Evolutionary conservation across 2,888 invertebrate species (phyloP).

Genomic region (Ariolimax columbianus): DNA sequence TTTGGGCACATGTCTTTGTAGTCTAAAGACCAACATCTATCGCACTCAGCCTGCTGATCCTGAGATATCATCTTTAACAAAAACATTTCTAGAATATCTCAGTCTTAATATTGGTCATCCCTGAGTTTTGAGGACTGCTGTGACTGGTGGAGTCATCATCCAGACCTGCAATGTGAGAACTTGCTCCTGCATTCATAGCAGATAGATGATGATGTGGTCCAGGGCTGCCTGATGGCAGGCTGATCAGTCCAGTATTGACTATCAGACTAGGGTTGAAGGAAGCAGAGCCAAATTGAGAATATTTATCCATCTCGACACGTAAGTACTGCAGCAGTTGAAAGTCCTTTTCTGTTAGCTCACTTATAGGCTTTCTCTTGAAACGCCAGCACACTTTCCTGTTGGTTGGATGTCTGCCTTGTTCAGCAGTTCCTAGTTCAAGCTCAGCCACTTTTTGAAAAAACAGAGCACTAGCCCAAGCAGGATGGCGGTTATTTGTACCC

Average conservation of each 20-base stretch:
- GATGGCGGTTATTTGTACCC: conserved; percentile 60
- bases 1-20: too few relatives aligned
- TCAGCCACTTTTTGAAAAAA: conserved; percentile 63
- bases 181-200: conserved; percentile 10
- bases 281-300: conserved; percentile 50
- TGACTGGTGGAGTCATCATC: conserved; percentile 50
- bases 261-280: conserved; percentile 47
- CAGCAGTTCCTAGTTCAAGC: conserved; percentile 57
- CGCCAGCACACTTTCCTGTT: conserved; percentile 61
- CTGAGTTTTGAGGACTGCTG: conserved; percentile 30
- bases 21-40: too few relatives aligned
- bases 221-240: conserved; percentile 19
- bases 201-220: conserved; percentile 15
- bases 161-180: conserved; percentile 8
- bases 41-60: neutral
- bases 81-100: too few relatives aligned
- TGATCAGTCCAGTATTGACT: conserved; percentile 46
- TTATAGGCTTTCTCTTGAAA: conserved; percentile 57
- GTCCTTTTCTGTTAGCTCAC: conserved; percentile 54
- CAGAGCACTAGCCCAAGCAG: conserved; percentile 61
- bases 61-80: neutral
- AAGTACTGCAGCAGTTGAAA: conserved; percentile 56
- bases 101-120: conserved; percentile 30
- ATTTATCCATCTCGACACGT: conserved; percentile 59
- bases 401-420: conserved; percentile 59